These are phyloP conservation scores for Chloroceryle inda DNA, from an alignment of 2,797 vertebrate species.

Conservation along the genomic window DNA sequence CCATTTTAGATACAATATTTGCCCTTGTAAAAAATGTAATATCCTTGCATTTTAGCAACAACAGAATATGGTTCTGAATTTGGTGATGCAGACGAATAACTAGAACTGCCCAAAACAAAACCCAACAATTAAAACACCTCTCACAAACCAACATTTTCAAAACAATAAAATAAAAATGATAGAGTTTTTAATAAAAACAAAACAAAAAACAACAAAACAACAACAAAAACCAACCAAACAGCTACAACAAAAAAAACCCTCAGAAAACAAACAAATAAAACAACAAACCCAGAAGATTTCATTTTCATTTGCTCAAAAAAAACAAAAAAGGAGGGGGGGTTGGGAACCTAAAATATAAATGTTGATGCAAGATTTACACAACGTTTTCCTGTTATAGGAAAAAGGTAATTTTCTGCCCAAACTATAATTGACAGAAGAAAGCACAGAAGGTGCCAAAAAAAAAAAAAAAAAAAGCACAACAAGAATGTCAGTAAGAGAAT, in stretches of 20 bases:
- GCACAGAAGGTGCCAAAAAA: neutral
- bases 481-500: neutral
- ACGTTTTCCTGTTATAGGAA: neutral
- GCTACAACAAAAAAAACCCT: neutral
- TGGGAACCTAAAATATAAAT: neutral
- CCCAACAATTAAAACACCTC: neutral
- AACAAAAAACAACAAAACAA: neutral
- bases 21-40: neutral
- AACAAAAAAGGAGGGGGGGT: too few species aligned
- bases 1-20: neutral
- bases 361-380: neutral
- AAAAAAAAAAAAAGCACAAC: too few species aligned
- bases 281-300: neutral
- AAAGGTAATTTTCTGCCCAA: rapidly evolving
- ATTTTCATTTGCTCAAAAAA: neutral
- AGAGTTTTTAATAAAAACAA: neutral
- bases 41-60: neutral
- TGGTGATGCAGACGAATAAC: neutral
- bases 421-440: neutral
- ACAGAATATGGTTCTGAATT: neutral
- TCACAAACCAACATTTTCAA: neutral
- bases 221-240: too few species aligned
- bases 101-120: neutral
- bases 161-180: neutral
- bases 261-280: too few species aligned